Base-by-base conservation (phyloP, 2,113 vertebrate genomes). In the Speoplatyrhinus poulsoni region DNA sequence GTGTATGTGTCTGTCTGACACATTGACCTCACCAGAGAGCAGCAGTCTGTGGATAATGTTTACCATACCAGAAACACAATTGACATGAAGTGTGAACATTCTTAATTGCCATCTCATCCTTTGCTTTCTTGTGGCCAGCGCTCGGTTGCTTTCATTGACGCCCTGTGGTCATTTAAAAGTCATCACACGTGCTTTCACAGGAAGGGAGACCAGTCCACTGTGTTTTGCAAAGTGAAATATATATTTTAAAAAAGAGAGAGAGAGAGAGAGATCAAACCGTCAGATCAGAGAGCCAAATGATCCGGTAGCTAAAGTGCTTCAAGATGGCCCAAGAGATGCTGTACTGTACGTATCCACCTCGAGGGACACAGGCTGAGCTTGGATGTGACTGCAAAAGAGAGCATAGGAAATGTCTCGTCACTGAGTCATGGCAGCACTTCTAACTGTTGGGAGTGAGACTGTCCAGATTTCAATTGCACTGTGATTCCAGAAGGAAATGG, bases 291-390 rank as follows among this genome's bases (percentile, higher is more conserved):
- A 76, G 65, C 74, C 73, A 77, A 82, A 83, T 70, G 79, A 86
- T 78, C 79, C 81, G 1, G 85, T 89, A 87, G 83, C 90, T 85
- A 13, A 90, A 90, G 70, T 82, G 75, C 68, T 87, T 91, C 88
- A 91, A 88, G 86, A 89, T 85, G 86, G 84, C 71, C 11, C 3
- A 3, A 65, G 6, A 12, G 26, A 65, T 60, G 13, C 7, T 81
- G 80, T 16, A 36, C 49, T 55, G 12, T 72, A 58, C 80, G 75
- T 81, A 75, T 83, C 75, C 65, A 46, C 65, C 73, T 83, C 64
- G 2, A 46, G 75, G 69, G 69, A 83, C 63, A 60, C 17, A 0
- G 56, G 12, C 63, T 65, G 71, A 81, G 71, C 83, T 81, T 74
- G 60, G 2, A 71, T 12, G 16, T 13, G 75, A 64, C 76, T 78